Conservation (phyloP, 2,113 vertebrate species). For the Symphodus melops region DNA sequence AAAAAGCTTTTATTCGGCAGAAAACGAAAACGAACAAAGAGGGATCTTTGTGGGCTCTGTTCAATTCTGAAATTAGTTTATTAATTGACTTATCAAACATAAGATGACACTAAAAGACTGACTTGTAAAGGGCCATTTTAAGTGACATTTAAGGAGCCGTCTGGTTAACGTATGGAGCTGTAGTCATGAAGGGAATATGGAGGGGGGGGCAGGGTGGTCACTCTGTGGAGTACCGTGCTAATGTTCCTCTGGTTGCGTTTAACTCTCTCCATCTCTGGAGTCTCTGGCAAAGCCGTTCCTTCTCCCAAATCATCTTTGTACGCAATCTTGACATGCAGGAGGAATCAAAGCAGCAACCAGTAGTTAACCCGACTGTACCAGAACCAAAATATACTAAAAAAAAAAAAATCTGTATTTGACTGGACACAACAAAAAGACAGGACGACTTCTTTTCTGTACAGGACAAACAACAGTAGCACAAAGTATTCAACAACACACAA, state of each 20-base stretch:
- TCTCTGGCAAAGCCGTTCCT: conserved; percentile 93
- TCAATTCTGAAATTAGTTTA: conserved; percentile 19
- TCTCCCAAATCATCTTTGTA: conserved; percentile 95
- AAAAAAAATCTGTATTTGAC: conserved; percentile 27
- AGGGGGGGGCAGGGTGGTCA: conserved; percentile 67
- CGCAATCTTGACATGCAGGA: conserved; percentile 86
- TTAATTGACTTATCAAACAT: neutral
- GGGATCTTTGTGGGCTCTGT: neutral
- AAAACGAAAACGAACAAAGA: neutral
- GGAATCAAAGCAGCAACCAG: conserved; percentile 44
- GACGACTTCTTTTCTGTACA: neutral
- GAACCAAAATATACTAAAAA: too few species aligned
- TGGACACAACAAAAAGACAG: neutral
- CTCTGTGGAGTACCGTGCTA: conserved; percentile 90
- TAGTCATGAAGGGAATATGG: conserved; percentile 18
- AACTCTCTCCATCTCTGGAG: conserved; percentile 96
- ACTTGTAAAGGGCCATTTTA: conserved; percentile 4
- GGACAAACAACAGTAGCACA: conserved; percentile 10
- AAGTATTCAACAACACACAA: conserved; percentile 54
- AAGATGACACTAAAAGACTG: neutral
- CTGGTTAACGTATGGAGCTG: conserved; percentile 8
- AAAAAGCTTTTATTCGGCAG: neutral
- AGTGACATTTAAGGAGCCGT: neutral
- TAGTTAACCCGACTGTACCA: conserved; percentile 20
- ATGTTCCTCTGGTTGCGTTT: conserved; percentile 94